Conservation (phyloP, 1,140 invertebrate genomes). For the Drosophila miranda region DNA sequence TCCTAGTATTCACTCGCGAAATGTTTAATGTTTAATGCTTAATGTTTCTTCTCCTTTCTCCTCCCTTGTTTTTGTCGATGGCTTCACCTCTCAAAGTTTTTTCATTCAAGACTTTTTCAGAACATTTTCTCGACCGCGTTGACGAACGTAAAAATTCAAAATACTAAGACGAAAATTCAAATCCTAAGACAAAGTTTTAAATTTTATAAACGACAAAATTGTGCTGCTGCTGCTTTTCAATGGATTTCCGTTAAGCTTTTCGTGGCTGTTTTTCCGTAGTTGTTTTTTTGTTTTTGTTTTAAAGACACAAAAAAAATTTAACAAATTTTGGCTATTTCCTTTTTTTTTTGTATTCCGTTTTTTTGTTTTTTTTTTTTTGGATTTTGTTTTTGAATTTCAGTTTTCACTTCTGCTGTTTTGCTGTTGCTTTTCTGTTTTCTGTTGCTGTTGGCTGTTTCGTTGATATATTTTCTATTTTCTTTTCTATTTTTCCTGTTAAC, state of each 20-base stretch:
- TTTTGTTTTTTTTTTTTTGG: constrained; percentile 55
- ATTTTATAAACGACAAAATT: constrained; percentile 60
- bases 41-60: neutral
- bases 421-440: constrained; percentile 33
- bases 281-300: constrained; percentile 32
- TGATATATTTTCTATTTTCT: constrained; percentile 52
- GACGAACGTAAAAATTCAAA: constrained; percentile 67
- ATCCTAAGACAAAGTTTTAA: constrained; percentile 63
- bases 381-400: constrained; percentile 53
- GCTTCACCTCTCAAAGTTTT: constrained; percentile 67
- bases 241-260: constrained; percentile 18
- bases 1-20: constrained; percentile 23
- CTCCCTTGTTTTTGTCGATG: constrained; percentile 27
- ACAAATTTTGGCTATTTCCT: constrained; percentile 77
- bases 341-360: constrained; percentile 48
- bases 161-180: constrained; percentile 69
- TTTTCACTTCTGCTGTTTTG: constrained; percentile 57
- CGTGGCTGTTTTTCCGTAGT: constrained; percentile 25
- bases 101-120: constrained; percentile 58
- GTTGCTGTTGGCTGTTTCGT: constrained; percentile 44
- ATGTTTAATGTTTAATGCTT: constrained; percentile 15
- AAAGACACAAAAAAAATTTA: constrained; percentile 73
- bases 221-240: constrained; percentile 3
- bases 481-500: constrained; percentile 34
- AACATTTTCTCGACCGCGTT: constrained; percentile 61